These are phyloP conservation scores for Eira barbara DNA, from an alignment of 2,113 vertebrate species.

Conservation along the genomic window DNA sequence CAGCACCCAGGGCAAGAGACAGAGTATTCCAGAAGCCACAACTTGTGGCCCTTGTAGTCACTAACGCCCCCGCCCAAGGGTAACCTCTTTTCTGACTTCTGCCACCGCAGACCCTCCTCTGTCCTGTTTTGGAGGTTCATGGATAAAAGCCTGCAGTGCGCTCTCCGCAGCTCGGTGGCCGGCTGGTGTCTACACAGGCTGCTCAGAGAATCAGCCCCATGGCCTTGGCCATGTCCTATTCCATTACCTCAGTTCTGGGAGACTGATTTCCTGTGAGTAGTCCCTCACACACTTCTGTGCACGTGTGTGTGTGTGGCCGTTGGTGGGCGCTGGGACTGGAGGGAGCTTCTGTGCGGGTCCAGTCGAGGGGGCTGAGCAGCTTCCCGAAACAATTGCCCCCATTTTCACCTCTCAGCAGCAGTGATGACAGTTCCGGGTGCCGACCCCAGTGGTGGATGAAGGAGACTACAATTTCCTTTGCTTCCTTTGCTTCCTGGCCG, in stretches of 20 bases:
- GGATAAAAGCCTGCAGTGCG: fast-evolving
- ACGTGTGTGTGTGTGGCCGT: fast-evolving
- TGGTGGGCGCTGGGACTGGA: fast-evolving
- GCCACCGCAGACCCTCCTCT: fast-evolving
- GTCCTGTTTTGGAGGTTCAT: no score
- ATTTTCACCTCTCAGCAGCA: background rate
- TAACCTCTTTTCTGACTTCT: background rate
- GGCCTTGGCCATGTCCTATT: background rate
- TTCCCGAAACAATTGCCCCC: background rate
- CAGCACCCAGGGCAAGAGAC: background rate
- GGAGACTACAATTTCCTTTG: background rate
- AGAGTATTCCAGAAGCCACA: background rate
- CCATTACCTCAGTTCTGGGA: fast-evolving
- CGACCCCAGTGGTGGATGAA: background rate
- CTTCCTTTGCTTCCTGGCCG: background rate
- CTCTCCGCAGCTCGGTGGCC: fast-evolving
- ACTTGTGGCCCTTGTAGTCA: background rate
- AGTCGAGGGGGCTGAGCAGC: fast-evolving
- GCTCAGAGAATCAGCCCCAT: fast-evolving
- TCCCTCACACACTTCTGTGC: no score
- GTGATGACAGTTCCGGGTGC: fast-evolving
- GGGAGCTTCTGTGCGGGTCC: background rate
- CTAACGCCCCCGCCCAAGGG: background rate
- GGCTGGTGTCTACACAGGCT: fast-evolving
- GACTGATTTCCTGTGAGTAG: no score